Conservation (phyloP, 2,888 invertebrate genomes). For the Perithous albicinctus region DNA sequence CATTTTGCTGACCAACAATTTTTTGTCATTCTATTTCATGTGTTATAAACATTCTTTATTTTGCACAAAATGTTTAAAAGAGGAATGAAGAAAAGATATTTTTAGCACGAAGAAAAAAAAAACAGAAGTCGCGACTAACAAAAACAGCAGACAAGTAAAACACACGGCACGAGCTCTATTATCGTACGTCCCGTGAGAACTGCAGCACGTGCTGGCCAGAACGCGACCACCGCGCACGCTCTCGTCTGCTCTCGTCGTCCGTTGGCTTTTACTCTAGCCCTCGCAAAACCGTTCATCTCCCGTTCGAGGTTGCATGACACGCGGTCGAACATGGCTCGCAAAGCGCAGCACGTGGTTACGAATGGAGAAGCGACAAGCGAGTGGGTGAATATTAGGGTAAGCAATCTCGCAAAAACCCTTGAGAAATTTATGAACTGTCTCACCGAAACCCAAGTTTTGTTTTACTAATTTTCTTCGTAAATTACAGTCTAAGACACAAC, state of each 20-base stretch:
- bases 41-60: background rate
- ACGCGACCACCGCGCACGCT: constrained; percentile 52
- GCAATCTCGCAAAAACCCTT: constrained; percentile 21
- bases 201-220: constrained; percentile 70
- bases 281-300: constrained; percentile 28
- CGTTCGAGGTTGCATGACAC: constrained; percentile 45
- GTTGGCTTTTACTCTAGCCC: constrained; percentile 11
- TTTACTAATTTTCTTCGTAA: constrained; percentile 31
- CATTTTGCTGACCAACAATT: background rate
- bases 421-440: constrained; percentile 29
- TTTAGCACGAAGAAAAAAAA: background rate
- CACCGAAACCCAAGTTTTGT: background rate
- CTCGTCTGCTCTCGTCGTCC: constrained; percentile 30
- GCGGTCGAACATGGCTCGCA: constrained; percentile 28
- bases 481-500: background rate
- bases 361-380: constrained; percentile 16
- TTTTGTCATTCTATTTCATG: background rate
- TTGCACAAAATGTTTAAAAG: background rate
- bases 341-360: constrained; percentile 42
- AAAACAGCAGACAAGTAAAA: constrained; percentile 62
- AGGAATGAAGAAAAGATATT: constrained; percentile 6
- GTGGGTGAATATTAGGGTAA: constrained; percentile 21
- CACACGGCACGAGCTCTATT: constrained; percentile 59
- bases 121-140: constrained; percentile 17
- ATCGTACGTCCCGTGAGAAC: constrained; percentile 68